Percentiles rank a stretch among this genome's conserved stretches.
Conservation (phyloP, 92 coral and sea anemone genomes). For the Pocillopora grandis region DNA sequence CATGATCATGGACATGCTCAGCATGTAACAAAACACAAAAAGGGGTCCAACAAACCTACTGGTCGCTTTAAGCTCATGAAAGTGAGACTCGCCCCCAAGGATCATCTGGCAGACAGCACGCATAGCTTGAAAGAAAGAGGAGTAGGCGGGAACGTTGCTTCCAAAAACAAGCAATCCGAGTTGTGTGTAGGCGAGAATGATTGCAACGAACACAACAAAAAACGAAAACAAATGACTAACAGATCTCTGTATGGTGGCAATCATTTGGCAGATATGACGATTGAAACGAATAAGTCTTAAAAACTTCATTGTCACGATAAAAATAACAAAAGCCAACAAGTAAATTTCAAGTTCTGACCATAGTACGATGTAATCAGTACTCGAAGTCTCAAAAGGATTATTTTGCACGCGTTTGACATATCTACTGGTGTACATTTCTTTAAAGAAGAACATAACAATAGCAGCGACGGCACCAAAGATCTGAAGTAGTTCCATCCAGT, state of each 20-base stretch:
- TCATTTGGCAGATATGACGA: constrained; percentile 77
- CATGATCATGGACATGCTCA: constrained; percentile 80
- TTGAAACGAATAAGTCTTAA: constrained; percentile 77
- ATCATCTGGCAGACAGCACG: constrained; percentile 81
- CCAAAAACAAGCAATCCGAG: constrained; percentile 82
- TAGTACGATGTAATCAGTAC: constrained; percentile 68
- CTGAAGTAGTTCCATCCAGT: constrained; percentile 81
- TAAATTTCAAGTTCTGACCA: constrained; percentile 85
- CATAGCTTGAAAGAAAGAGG: constrained; percentile 75
- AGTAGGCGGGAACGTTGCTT: constrained; percentile 63
- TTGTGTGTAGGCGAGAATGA: constrained; percentile 78
- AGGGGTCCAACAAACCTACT: constrained; percentile 77
- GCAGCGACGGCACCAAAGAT: constrained; percentile 71
- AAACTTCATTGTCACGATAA: constrained; percentile 74
- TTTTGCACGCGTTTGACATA: constrained; percentile 68
- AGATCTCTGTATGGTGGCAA: constrained; percentile 70
- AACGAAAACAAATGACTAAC: constrained; percentile 68
- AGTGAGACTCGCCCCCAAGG: constrained; percentile 80
- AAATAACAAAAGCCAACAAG: constrained; percentile 71
- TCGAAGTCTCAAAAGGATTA: constrained; percentile 80
- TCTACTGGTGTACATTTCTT: constrained; percentile 75
- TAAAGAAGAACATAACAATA: constrained; percentile 77
- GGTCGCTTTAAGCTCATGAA: constrained; percentile 60
- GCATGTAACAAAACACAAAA: constrained; percentile 73
- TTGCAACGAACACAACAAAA: constrained; percentile 69